phyloP scores from a whole-genome alignment of 2,797 vertebrate genomes.

The Microhierax caerulescens region DNA sequence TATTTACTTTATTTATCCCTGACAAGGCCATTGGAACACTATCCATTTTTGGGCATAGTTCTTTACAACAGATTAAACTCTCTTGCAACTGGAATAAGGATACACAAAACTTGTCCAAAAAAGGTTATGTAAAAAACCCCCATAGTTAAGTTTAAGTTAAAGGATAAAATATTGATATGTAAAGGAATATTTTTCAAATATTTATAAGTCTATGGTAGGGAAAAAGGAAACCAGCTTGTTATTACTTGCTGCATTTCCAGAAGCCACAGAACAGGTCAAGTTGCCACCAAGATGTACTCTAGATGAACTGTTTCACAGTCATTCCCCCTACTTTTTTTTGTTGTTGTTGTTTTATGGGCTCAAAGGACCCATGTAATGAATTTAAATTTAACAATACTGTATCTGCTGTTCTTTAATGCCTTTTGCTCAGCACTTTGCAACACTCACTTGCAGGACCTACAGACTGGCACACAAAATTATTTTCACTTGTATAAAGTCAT shows the following conservation, averaged over 20 bases:
- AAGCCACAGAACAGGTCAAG: background rate
- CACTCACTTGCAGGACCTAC: background rate
- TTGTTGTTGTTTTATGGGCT: background rate
- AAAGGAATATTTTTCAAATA: background rate
- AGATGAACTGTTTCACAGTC: background rate
- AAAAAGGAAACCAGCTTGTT: background rate
- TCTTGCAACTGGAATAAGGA: background rate
- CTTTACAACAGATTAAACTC: background rate
- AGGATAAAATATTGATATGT: background rate
- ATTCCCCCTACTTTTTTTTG: background rate
- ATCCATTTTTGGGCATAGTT: background rate
- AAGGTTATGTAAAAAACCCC: background rate
- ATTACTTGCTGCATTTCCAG: background rate
- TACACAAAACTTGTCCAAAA: background rate
- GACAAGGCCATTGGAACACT: background rate
- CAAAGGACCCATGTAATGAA: background rate
- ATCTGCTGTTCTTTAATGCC: background rate
- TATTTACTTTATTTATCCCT: background rate
- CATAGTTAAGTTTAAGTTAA: background rate
- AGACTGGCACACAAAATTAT: background rate
- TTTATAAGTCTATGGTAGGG: background rate
- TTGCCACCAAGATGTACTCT: background rate
- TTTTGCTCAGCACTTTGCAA: background rate
- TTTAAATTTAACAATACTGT: background rate
- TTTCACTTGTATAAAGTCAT: background rate